phyloP scores from a whole-genome alignment of 2,113 vertebrate species.

The Gnathonemus longibarbis region DNA sequence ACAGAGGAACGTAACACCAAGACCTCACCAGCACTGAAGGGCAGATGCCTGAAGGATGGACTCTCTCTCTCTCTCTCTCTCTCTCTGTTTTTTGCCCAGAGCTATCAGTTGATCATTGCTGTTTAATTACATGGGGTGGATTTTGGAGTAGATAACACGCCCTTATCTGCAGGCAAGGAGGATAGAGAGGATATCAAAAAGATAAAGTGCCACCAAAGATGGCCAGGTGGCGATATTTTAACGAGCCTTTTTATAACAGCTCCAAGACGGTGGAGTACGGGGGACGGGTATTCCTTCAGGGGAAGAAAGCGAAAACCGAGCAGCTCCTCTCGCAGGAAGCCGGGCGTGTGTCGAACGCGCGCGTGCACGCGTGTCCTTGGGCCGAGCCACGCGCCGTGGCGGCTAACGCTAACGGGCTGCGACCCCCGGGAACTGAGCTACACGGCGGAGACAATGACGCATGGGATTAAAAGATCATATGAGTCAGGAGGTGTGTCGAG shows the following conservation, averaged over 20 bases:
- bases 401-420: not conserved
- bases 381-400: not conserved
- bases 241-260: constrained; percentile 42
- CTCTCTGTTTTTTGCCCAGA: constrained; percentile 47
- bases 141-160: constrained; percentile 66
- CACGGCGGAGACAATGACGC: constrained; percentile 26
- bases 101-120: constrained; percentile 76
- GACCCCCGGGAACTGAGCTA: constrained; percentile 15
- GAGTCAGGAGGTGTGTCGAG: constrained; percentile 37
- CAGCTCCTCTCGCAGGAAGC: not conserved
- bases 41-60: constrained; percentile 57
- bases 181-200: constrained; percentile 67
- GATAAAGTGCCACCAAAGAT: constrained; percentile 65
- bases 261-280: not conserved
- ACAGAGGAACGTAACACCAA: not conserved
- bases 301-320: not conserved
- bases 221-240: constrained; percentile 60
- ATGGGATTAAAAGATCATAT: constrained; percentile 45
- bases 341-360: not conserved
- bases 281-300: constrained; percentile 3
- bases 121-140: constrained; percentile 66
- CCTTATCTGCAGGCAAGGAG: constrained; percentile 65
- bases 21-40: constrained; percentile 57
- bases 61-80: not conserved
- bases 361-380: not conserved